Percentiles rank a stretch among this genome's conserved stretches.
Evolutionary conservation across 2,797 vertebrate genomes (phyloP).

Genomic region (Pipistrellus pipistrellus): DNA sequence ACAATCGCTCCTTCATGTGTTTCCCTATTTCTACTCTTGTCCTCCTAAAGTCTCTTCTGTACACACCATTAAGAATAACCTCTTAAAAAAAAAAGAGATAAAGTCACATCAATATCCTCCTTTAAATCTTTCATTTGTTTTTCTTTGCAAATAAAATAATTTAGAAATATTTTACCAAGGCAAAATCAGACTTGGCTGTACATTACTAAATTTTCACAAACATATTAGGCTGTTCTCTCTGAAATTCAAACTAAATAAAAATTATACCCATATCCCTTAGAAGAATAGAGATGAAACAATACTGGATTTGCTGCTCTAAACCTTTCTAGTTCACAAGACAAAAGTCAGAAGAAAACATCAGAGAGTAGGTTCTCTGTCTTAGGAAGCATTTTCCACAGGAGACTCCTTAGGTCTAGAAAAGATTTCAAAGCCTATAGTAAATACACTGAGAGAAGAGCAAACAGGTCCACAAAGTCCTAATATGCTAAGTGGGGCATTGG

Average conservation of each 20-base stretch:
- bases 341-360: not conserved
- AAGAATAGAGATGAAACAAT: slow-evolving; percentile 31
- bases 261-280: slow-evolving; percentile 16
- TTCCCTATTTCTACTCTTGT: not conserved
- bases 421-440: not conserved
- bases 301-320: not conserved
- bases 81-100: slow-evolving; percentile 16
- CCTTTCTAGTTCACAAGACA: slow-evolving; percentile 40
- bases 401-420: not conserved
- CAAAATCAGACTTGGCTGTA: slow-evolving; percentile 31
- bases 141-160: slow-evolving; percentile 53
- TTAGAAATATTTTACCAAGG: slow-evolving; percentile 51
- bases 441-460: not conserved
- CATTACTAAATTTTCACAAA: slow-evolving; percentile 34
- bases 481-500: not conserved
- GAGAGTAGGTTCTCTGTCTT: not conserved
- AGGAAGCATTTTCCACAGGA: slow-evolving; percentile 50
- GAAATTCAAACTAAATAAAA: slow-evolving; percentile 61
- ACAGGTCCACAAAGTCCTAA: not conserved
- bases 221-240: not conserved
- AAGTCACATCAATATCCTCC: slow-evolving; percentile 34
- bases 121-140: slow-evolving; percentile 48
- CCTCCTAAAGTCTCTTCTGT: not conserved
- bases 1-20: not conserved
- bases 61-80: not conserved